A percentile compares a stretch with the other conserved stretches of the same genome.
Conservation (phyloP, 2,113 vertebrate genomes). For the Phaethornis superciliosus region DNA sequence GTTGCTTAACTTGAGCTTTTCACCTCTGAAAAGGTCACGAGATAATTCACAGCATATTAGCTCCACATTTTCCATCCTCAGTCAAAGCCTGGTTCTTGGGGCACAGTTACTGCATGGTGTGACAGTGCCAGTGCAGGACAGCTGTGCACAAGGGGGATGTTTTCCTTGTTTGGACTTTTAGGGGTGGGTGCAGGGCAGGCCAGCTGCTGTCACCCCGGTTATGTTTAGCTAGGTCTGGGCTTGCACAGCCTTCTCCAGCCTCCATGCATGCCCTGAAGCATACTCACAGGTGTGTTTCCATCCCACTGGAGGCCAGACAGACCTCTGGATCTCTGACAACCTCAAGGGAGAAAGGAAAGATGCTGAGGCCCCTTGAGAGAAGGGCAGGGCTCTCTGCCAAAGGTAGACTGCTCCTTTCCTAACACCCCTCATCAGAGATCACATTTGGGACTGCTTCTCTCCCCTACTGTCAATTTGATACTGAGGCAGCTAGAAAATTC, state of each 20-base stretch:
- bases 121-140: background rate
- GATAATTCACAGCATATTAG: background rate
- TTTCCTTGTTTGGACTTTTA: background rate
- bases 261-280: fast-evolving
- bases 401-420: background rate
- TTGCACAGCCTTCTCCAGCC: background rate
- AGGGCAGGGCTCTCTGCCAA: background rate
- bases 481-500: background rate
- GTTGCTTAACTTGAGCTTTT: background rate
- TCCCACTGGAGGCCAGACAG: background rate
- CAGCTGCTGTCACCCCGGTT: background rate
- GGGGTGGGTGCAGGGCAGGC: background rate
- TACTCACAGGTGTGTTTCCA: background rate
- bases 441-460: background rate
- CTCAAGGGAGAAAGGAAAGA: background rate
- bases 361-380: background rate
- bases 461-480: background rate
- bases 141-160: fast-evolving
- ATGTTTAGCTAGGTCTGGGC: background rate
- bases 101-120: background rate
- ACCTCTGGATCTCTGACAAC: fast-evolving
- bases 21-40: background rate
- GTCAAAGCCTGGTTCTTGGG: background rate
- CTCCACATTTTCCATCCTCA: background rate
- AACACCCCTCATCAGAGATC: background rate